A percentile compares a stretch with the other conserved stretches of the same genome.
Conservation (phyloP, 1,140 invertebrate genomes). For the Sitophilus oryzae region DNA sequence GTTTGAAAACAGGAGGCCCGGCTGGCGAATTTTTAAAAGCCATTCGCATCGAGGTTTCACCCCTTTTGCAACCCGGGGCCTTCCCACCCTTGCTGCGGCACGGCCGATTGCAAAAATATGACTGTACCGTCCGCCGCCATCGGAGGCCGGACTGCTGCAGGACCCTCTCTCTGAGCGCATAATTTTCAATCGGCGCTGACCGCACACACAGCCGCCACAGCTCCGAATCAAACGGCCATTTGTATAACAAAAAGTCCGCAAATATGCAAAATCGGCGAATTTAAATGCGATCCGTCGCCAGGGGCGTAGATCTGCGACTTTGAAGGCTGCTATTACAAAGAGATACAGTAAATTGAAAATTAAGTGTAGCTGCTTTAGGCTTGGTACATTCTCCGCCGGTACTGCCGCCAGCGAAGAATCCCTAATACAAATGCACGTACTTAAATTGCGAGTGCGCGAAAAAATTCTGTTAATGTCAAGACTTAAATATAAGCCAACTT, state of each 20-base stretch:
- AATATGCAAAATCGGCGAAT: not conserved
- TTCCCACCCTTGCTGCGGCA: not conserved
- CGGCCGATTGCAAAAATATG: not conserved
- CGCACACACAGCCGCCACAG: not conserved
- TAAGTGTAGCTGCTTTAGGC: too few species aligned
- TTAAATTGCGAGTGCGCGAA: too few species aligned
- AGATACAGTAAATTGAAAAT: too few species aligned
- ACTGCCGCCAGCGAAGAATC: too few species aligned
- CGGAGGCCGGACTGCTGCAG: too few species aligned
- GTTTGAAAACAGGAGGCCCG: too few species aligned
- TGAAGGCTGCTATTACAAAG: too few species aligned
- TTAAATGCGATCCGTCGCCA: not conserved
- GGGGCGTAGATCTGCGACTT: too few species aligned
- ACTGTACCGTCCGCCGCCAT: not conserved
- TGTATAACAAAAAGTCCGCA: not conserved
- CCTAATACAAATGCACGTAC: too few species aligned
- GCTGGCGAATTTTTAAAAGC: not conserved
- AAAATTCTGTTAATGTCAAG: too few species aligned
- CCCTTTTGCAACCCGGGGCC: not conserved
- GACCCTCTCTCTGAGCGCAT: not conserved
- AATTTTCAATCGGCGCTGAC: not conserved
- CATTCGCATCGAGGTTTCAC: not conserved
- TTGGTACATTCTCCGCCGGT: too few species aligned
- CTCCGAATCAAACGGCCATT: not conserved
- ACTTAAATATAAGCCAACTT: too few species aligned